A percentile compares a stretch with the other conserved stretches of the same genome.
phyloP scores from a whole-genome alignment of 2,797 vertebrate species.

The Stomatorhinus walkeri region DNA sequence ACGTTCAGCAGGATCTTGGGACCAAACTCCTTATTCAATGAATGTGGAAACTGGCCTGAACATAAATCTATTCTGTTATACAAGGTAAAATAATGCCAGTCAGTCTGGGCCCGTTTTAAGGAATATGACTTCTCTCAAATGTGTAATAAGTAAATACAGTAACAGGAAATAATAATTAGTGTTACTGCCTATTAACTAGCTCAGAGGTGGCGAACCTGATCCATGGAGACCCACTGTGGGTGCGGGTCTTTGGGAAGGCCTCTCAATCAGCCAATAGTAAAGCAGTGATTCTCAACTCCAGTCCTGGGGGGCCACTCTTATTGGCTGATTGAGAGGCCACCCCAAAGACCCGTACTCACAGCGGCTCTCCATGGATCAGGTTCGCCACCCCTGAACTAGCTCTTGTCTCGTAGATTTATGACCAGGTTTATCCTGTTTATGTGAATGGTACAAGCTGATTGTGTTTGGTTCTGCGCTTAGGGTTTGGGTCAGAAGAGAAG shows the following conservation, averaged over 20 bases:
- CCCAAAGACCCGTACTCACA: too few relatives aligned
- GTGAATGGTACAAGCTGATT: not conserved
- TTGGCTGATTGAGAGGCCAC: too few relatives aligned
- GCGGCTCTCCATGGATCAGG: too few relatives aligned
- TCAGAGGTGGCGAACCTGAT: too few relatives aligned
- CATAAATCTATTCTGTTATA: not conserved
- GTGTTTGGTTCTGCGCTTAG: not conserved
- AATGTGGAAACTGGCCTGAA: not conserved
- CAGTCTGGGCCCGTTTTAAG: not conserved
- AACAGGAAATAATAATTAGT: not conserved
- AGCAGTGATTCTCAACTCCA: too few relatives aligned
- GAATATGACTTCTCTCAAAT: not conserved
- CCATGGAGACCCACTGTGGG: too few relatives aligned
- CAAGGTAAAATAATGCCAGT: not conserved
- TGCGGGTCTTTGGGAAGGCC: too few relatives aligned
- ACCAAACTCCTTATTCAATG: not conserved
- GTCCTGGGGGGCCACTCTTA: too few relatives aligned
- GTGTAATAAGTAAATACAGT: not conserved
- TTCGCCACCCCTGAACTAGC: not conserved
- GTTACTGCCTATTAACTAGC: not conserved
- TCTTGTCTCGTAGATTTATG: not conserved
- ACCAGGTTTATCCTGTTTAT: not conserved
- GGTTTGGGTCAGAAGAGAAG: not conserved
- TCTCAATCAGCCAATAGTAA: too few relatives aligned
- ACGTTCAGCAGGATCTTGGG: not conserved